Evolutionary conservation across 92 coral and sea anemone species (phyloP), one percentile per base, ranked within the genome.

Genomic region (Heliopora coerulea): DNA sequence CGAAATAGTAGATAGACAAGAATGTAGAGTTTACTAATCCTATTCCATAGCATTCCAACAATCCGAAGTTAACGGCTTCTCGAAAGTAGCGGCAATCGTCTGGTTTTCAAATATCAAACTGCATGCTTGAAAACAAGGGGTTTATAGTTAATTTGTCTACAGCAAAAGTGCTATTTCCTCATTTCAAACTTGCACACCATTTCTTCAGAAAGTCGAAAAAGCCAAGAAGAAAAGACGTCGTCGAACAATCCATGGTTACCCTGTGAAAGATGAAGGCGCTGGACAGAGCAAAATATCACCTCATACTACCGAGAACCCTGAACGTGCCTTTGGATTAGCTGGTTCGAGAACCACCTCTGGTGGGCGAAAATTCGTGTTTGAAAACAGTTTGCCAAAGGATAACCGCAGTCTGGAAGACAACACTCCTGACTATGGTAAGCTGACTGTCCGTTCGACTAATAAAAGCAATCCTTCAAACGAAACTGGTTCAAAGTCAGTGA

Each of bases 231-330:
- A 54, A 54, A 56, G 35, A 26, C 62, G 63, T 11, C 77, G 77
- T 52, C 77, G 77, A 28, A 52, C 77, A 10, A 50, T 50, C 14
- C 77, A 70, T 31, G 77, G 77, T 37, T 70, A 17, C n/a, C 77
- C 77, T 23, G 0, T 11, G 4, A 52, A 52, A 7, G 35, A n/a
- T 70, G 49, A 27, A 1, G 21, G 50, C 49, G n/a, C 17, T 20
- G 48, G 21, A 17, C 28, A 68, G 0, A 68, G 14, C 21, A 54
- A 13, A 19, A 33, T 18, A 14, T 26, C 59, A 26, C 75, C 75
- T 17, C 6, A 6, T 50, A 50, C 58, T 50, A n/a, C 11, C 6
- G 11, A 37, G 42, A 37, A n/a, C 52, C 7, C n/a, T 8, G 14
- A 46, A 15, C n/a, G 12, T 3, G n/a, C 15, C 14, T 6, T 11